Evolutionary conservation across 2,113 vertebrate genomes (phyloP).

Genomic region (Rhynchomys soricoides): DNA sequence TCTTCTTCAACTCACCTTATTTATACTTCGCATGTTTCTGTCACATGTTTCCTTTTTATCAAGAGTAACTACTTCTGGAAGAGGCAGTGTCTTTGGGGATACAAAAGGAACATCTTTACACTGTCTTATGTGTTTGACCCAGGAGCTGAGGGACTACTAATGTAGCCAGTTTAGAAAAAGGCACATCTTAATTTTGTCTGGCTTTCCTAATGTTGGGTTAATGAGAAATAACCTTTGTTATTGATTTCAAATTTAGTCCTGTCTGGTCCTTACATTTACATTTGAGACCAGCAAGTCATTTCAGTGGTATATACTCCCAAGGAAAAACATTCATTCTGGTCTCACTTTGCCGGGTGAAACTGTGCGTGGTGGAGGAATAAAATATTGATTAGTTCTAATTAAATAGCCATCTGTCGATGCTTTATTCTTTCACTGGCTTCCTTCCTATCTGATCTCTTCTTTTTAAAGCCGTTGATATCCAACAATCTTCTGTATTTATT

Average conservation of each 20-base stretch:
- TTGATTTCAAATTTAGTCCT: conserved; percentile 68
- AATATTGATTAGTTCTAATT: conserved; percentile 69
- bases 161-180: not conserved
- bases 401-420: conserved; percentile 65
- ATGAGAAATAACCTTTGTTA: conserved; percentile 61
- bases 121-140: conserved; percentile 11
- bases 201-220: conserved; percentile 62
- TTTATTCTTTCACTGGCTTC: conserved; percentile 55
- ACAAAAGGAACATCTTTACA: not conserved
- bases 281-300: conserved; percentile 57
- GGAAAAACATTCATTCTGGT: conserved; percentile 30
- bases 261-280: conserved; percentile 55
- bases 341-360: conserved; percentile 44
- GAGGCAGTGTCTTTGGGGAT: not conserved
- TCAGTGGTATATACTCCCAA: conserved; percentile 61
- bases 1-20: not conserved
- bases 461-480: conserved; percentile 33
- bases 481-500: conserved; percentile 16
- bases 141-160: not conserved
- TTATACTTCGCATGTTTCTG: not conserved
- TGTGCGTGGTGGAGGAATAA: conserved; percentile 56
- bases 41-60: not conserved
- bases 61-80: not conserved
- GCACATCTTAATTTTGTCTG: not conserved
- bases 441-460: conserved; percentile 33